Base-by-base conservation (phyloP, 2,113 vertebrate genomes). In the Sardina pilchardus region DNA sequence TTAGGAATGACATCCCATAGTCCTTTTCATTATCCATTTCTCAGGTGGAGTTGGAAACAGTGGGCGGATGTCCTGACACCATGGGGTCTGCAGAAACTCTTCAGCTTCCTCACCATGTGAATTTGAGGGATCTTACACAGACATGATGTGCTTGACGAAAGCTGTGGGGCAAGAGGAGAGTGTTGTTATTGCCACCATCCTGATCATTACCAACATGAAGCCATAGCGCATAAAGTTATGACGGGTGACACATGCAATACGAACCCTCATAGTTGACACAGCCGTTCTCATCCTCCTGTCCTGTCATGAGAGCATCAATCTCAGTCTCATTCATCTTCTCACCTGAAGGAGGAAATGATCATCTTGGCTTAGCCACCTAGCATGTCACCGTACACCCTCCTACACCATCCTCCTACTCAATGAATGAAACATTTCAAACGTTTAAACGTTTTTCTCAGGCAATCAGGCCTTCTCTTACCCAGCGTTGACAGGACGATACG, bases 71-170 rank as follows among this genome's bases (percentile, higher is more conserved):
- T 94, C 94, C 87, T 87, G 94, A 95, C 95, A 94, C 94, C 94
- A 92, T 95, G 94, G 95, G 95, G 94, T 97, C 95, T 95, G 96
- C 93, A 93, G 93, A 91, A 93, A 93, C 89, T 90, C 7, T 84
- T 92, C 85, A 84, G 86, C 87, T 92, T 89, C 92, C 88, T 93
- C 91, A 89, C 91, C 90, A 88, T 63, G 71, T 90, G 85, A 88
- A 87, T 85, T 84, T 90, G 86, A 88, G 89, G 85, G 86, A 91
- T 92, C 84, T 97, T 97, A 99, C 90, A 98, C 90, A 88, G 98
- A 99, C 96, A 99, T 95, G 96, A 99, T 99, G 94, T 99, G 97
- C 94, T 97, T 99, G 94, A 99, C 97, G 92, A 99, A 99, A 83
- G 97, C 98, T 99, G 95, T 90, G 86, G 71, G 81, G 84, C 81